Percentiles rank a stretch among this genome's conserved stretches.
phyloP scores from a whole-genome alignment of 2,888 invertebrate genomes.

The Liodrosophila aerea region DNA sequence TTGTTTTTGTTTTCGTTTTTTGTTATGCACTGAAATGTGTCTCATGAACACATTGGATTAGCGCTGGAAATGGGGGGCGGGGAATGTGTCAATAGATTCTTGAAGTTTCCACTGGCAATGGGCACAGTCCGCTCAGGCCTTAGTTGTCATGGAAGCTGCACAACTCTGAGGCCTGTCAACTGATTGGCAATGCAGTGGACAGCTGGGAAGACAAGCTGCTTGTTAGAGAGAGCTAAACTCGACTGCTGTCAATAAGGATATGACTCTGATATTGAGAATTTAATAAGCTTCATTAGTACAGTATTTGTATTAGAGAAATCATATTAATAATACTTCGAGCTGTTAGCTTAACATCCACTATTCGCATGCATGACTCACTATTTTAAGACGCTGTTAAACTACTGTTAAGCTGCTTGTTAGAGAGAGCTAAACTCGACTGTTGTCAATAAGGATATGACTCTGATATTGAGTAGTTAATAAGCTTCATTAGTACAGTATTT shows the following conservation, averaged over 20 bases:
- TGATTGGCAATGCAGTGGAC: constrained; percentile 31
- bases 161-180: constrained; percentile 16
- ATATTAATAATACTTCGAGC: background rate
- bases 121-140: constrained; percentile 8
- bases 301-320: too few relatives aligned
- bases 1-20: constrained; percentile 47
- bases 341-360: background rate
- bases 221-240: constrained; percentile 1
- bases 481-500: too few relatives aligned
- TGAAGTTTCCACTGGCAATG: constrained; percentile 6
- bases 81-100: constrained; percentile 18
- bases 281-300: too few relatives aligned
- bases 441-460: too few relatives aligned
- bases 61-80: background rate
- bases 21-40: constrained; percentile 44
- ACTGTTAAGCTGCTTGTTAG: constrained; percentile 5
- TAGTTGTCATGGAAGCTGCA: constrained; percentile 24
- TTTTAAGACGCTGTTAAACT: background rate
- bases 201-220: constrained; percentile 17
- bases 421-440: background rate
- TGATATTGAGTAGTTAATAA: too few relatives aligned
- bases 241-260: constrained; percentile 10
- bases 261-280: too few relatives aligned
- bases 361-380: too few relatives aligned
- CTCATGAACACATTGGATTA: constrained; percentile 45